Conservation (phyloP, 2,797 vertebrate species). For the Oophaga sylvatica region DNA sequence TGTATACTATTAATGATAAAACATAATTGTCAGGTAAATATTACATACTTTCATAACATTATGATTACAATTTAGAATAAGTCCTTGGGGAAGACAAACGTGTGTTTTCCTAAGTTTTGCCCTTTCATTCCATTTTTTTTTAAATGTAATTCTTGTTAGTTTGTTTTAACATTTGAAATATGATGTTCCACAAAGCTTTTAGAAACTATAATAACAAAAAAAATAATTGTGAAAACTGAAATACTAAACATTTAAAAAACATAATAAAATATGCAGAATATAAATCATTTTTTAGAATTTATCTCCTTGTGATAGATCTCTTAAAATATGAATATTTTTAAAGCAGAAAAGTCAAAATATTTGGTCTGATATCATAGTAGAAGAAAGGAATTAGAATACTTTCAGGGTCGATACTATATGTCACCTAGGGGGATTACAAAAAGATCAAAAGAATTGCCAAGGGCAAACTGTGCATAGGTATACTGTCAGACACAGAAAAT, state of each 20-base stretch:
- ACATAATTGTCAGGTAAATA: not conserved
- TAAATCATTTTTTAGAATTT: too few relatives aligned
- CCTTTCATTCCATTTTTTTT: too few relatives aligned
- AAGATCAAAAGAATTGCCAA: conserved; percentile 22
- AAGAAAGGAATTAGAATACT: not conserved
- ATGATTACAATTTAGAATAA: not conserved
- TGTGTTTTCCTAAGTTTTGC: not conserved
- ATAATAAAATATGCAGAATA: not conserved
- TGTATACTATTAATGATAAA: not conserved
- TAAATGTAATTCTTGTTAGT: too few relatives aligned
- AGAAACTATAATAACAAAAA: not conserved
- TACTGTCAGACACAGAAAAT: conserved; percentile 2
- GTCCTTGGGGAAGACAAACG: not conserved
- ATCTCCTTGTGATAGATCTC: too few relatives aligned
- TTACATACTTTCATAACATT: not conserved
- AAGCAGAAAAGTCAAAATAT: not conserved
- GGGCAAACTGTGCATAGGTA: conserved; percentile 2
- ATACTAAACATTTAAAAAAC: not conserved
- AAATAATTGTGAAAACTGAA: not conserved
- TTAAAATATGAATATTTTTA: not conserved
- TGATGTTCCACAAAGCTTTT: too few relatives aligned
- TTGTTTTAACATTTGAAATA: too few relatives aligned
- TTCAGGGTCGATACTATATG: not conserved
- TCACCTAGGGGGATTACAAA: not conserved
- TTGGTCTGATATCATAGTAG: not conserved